A percentile compares a stretch with the other conserved stretches of the same genome.
Conservation (phyloP, 2,888 invertebrate species). For the Nymphalis c-album region DNA sequence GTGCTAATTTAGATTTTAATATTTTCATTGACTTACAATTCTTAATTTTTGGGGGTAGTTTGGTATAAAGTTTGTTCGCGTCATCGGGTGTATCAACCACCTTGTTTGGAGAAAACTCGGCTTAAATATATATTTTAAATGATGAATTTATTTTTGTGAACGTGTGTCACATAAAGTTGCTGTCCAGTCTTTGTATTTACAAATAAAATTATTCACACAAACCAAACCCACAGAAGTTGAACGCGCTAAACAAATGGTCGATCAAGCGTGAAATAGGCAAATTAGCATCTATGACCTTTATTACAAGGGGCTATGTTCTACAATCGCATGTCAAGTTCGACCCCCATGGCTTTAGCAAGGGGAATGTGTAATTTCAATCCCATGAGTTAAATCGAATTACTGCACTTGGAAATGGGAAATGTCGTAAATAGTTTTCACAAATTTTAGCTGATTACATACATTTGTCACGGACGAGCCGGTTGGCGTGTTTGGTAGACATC, state of each 20-base stretch:
- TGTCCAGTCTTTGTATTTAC: background rate
- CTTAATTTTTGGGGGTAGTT: too few relatives aligned
- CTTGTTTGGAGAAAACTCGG: too few relatives aligned
- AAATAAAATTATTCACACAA: constrained; percentile 8
- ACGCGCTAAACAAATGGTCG: constrained; percentile 24
- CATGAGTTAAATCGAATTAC: constrained; percentile 25
- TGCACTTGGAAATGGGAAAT: background rate
- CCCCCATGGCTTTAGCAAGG: constrained; percentile 13
- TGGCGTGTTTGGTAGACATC: too few relatives aligned
- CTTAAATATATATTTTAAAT: too few relatives aligned
- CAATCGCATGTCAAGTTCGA: constrained; percentile 14
- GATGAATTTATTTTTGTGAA: background rate
- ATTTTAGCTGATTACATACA: background rate
- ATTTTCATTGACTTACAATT: too few relatives aligned
- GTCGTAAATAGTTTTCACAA: constrained; percentile 3
- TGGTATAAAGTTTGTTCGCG: too few relatives aligned
- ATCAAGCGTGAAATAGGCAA: constrained; percentile 32
- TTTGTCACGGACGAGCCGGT: too few relatives aligned
- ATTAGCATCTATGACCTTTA: constrained; percentile 16
- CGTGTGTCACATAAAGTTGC: background rate
- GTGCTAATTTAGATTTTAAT: too few relatives aligned
- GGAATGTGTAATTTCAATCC: constrained; percentile 28
- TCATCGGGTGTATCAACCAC: too few relatives aligned
- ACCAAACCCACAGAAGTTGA: background rate
- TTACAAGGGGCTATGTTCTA: constrained; percentile 10